Conservation (phyloP, 2,113 vertebrate species). For the Labrus mixtus region DNA sequence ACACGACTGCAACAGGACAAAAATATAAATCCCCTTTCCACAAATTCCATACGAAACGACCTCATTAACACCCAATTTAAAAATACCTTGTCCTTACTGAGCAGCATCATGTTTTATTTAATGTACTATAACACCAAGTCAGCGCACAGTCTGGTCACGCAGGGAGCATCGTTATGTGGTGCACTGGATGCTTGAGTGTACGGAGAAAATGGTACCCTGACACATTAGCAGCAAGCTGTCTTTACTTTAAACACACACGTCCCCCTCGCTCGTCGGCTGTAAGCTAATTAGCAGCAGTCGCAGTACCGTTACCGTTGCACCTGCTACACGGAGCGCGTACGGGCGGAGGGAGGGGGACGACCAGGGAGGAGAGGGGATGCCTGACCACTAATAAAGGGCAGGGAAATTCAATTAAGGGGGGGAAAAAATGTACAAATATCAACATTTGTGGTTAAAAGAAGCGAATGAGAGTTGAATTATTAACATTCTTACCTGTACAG, state of each 20-base stretch:
- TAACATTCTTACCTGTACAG: slow-evolving; percentile 87
- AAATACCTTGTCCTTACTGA: background rate
- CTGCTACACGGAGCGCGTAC: slow-evolving; percentile 51
- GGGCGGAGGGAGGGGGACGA: slow-evolving; percentile 56
- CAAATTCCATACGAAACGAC: background rate
- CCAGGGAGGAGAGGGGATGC: slow-evolving; percentile 39
- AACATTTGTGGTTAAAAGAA: background rate
- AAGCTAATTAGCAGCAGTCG: slow-evolving; percentile 70
- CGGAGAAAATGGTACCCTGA: slow-evolving; percentile 7
- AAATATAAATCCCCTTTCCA: background rate
- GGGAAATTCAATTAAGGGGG: background rate
- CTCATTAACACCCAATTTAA: background rate
- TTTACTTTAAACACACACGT: slow-evolving; percentile 17
- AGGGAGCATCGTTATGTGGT: slow-evolving; percentile 22
- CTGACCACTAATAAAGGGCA: slow-evolving; percentile 14
- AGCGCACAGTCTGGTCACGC: slow-evolving; percentile 57
- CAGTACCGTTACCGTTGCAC: slow-evolving; percentile 56
- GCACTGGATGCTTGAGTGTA: slow-evolving; percentile 9
- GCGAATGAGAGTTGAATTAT: background rate
- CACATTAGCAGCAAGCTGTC: slow-evolving; percentile 22
- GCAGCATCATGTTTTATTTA: slow-evolving; percentile 53
- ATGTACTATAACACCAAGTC: slow-evolving; percentile 58
- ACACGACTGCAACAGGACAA: background rate
- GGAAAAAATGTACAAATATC: background rate
- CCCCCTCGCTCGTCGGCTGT: slow-evolving; percentile 24